Percentiles rank a stretch among this genome's conserved stretches.
Conservation (phyloP, 2,797 vertebrate species). For the Trachops cirrhosus region DNA sequence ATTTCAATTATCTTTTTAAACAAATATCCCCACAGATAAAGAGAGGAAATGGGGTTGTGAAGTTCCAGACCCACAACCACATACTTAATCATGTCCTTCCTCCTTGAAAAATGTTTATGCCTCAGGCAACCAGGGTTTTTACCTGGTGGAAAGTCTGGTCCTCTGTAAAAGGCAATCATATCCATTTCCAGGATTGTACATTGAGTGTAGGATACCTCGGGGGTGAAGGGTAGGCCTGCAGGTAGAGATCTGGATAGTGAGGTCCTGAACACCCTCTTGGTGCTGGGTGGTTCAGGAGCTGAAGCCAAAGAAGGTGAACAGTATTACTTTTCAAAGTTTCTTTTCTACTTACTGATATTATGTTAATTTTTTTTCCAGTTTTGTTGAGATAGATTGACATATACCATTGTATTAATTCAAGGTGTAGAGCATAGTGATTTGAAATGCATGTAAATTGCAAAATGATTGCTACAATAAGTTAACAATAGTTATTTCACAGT, state of each 20-base stretch:
- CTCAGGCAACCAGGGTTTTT: background rate
- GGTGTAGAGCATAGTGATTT: background rate
- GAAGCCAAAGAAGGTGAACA: background rate
- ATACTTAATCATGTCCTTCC: background rate
- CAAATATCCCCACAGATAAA: background rate
- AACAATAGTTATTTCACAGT: background rate
- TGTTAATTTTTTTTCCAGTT: background rate
- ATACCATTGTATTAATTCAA: no score
- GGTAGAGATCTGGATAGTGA: background rate
- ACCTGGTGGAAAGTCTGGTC: background rate
- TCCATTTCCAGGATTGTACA: background rate
- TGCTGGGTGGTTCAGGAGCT: background rate
- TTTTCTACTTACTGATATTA: background rate
- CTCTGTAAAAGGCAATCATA: background rate
- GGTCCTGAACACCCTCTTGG: background rate
- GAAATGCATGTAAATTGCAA: background rate
- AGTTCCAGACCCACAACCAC: background rate
- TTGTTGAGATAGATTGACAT: no score
- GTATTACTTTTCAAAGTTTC: background rate
- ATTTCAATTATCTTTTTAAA: conserved; percentile 8
- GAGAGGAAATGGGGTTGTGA: background rate
- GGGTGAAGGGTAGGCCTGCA: background rate
- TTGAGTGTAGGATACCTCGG: background rate
- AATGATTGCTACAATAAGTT: background rate
- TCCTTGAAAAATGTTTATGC: background rate